Conservation (phyloP, 2,797 vertebrate genomes). For the Falco novaeseelandiae region DNA sequence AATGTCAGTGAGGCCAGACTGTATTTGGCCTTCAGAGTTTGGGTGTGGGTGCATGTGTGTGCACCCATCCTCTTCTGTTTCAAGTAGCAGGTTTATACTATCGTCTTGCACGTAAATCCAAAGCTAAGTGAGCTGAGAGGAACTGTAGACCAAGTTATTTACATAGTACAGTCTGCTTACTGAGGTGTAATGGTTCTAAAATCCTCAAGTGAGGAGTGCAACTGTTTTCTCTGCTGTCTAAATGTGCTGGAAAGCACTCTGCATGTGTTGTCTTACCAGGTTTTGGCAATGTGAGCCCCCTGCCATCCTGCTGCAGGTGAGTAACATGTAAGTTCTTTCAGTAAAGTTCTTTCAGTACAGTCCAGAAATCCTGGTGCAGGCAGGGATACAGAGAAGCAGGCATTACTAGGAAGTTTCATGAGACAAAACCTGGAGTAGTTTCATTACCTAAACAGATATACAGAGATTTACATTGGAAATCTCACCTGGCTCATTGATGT, state of each 20-base stretch:
- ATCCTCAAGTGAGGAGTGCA: slow-evolving; percentile 40
- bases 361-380: background rate
- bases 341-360: background rate
- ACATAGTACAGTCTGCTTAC: slow-evolving; percentile 61
- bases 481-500: background rate
- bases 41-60: background rate
- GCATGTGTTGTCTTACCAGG: background rate
- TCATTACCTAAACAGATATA: background rate
- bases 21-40: background rate
- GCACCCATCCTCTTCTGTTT: background rate
- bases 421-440: background rate
- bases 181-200: slow-evolving; percentile 61
- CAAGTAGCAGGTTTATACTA: background rate
- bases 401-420: background rate
- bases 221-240: slow-evolving; percentile 57
- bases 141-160: slow-evolving; percentile 40
- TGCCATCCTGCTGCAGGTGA: background rate
- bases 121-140: background rate
- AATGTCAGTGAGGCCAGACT: background rate
- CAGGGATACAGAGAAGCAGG: background rate
- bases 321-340: too few species aligned
- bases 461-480: background rate
- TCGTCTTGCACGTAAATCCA: slow-evolving; percentile 31
- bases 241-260: slow-evolving; percentile 45
- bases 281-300: slow-evolving; percentile 41